Evolutionary conservation across 2,888 invertebrate genomes (phyloP).

Genomic region (Odontomyia ornata): DNA sequence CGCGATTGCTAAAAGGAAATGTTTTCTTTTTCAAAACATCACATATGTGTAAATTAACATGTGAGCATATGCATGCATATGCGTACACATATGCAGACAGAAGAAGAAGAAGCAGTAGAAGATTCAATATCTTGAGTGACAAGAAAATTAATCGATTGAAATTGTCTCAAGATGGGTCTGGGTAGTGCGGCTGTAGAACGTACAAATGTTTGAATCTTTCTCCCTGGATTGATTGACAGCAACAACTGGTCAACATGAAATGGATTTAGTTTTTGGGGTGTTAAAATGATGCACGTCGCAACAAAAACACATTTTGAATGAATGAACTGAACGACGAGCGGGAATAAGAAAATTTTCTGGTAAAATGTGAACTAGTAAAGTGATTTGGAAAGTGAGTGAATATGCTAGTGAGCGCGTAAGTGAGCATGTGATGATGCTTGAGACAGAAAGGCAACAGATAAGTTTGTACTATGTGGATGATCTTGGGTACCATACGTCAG

Average conservation of each 20-base stretch:
- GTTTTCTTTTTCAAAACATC: too few species aligned
- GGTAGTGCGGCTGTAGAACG: constrained; percentile 9
- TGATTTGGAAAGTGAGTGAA: background rate
- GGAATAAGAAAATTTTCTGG: background rate
- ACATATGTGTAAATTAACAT: too few species aligned
- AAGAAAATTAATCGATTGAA: constrained; percentile 42
- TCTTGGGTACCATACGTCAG: background rate
- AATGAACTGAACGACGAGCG: constrained; percentile 3
- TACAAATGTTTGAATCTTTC: too few species aligned
- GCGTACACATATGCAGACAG: background rate
- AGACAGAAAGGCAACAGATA: background rate
- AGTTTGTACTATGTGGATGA: background rate
- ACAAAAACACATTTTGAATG: constrained; percentile 18
- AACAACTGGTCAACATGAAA: constrained; percentile 44
- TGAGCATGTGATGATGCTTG: background rate
- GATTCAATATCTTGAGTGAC: constrained; percentile 41
- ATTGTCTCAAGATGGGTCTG: constrained; percentile 31
- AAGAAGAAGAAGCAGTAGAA: background rate
- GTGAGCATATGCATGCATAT: too few species aligned
- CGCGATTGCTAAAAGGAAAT: too few species aligned
- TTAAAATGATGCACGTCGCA: constrained; percentile 35
- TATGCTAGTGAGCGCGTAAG: background rate
- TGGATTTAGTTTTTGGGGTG: constrained; percentile 29
- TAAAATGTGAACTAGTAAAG: background rate
- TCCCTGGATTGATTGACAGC: constrained; percentile 26